Conservation (phyloP, 64 coral and sea anemone species). For the Montipora sp. region DNA sequence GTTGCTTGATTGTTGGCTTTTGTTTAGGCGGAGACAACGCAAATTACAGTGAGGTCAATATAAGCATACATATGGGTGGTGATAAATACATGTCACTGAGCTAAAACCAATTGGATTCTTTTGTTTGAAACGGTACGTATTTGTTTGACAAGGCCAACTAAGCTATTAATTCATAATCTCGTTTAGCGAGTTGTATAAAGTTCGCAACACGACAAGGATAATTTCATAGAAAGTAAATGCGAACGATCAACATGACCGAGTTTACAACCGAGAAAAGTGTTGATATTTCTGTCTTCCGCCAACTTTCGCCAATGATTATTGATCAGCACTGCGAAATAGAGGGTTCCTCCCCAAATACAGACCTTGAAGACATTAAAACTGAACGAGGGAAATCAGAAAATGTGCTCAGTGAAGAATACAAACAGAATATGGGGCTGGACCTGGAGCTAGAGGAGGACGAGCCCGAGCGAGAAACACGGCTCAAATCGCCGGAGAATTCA, state of each 20-base stretch:
- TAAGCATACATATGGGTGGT: constrained; percentile 72
- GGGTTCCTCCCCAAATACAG: not conserved
- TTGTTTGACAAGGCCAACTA: constrained; percentile 78
- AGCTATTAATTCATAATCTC: constrained; percentile 75
- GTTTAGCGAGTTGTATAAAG: constrained; percentile 50
- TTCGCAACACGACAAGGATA: constrained; percentile 19
- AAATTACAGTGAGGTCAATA: constrained; percentile 76
- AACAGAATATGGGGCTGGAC: not conserved
- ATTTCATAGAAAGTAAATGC: constrained; percentile 28
- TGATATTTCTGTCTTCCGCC: not conserved
- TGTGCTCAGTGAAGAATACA: constrained; percentile 27
- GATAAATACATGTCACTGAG: constrained; percentile 83
- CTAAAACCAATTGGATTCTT: constrained; percentile 79
- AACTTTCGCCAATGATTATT: not conserved
- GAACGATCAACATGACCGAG: constrained; percentile 15
- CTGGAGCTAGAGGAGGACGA: not conserved
- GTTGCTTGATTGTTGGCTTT: constrained; percentile 43
- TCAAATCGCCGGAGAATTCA: not conserved
- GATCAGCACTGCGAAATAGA: not conserved
- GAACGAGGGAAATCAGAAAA: not conserved
- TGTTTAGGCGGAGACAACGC: constrained; percentile 66
- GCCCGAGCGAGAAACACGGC: not conserved
- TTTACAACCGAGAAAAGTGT: constrained; percentile 6
- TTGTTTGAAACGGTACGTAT: constrained; percentile 62
- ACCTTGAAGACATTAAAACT: not conserved